Evolutionary conservation across 2,797 vertebrate genomes (phyloP).

Genomic region (Alfaro cultratus): DNA sequence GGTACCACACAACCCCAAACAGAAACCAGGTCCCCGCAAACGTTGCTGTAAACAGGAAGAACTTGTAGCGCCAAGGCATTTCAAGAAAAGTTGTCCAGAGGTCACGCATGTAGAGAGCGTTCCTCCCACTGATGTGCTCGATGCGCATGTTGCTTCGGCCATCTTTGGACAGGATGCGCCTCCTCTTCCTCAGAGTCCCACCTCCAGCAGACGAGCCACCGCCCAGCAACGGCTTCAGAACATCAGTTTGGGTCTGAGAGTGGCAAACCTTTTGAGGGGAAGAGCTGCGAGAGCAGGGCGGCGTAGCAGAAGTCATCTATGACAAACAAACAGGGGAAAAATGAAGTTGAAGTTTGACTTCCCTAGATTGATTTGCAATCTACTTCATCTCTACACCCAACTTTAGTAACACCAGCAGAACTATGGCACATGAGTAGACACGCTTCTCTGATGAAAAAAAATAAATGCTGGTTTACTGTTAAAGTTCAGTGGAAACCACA

Average conservation of each 20-base stretch:
- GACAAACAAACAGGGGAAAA: conserved; percentile 14
- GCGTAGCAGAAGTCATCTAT: conserved; percentile 81
- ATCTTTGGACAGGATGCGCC: conserved; percentile 90
- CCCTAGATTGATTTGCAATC: neutral
- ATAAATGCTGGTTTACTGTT: neutral
- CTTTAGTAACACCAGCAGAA: no score
- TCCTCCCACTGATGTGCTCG: conserved; percentile 87
- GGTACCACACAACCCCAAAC: conserved; percentile 85
- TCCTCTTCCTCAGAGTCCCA: conserved; percentile 74
- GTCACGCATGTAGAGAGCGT: conserved; percentile 91
- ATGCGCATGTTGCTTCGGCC: conserved; percentile 96
- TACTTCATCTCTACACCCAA: neutral
- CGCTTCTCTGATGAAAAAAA: neutral
- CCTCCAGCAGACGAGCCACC: conserved; percentile 37
- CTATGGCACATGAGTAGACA: neutral
- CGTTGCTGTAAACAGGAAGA: conserved; percentile 82
- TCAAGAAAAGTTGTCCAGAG: conserved; percentile 91
- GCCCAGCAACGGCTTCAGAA: conserved; percentile 80
- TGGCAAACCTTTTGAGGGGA: conserved; percentile 85
- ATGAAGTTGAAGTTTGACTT: conserved; percentile 1
- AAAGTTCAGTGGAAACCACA: neutral
- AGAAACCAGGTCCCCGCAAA: conserved; percentile 85
- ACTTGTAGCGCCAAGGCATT: conserved; percentile 88
- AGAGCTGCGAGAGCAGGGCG: conserved; percentile 78
- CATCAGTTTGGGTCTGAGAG: conserved; percentile 83